Base-by-base conservation (phyloP, 2,888 invertebrate genomes). In the Emmelina monodactyla region DNA sequence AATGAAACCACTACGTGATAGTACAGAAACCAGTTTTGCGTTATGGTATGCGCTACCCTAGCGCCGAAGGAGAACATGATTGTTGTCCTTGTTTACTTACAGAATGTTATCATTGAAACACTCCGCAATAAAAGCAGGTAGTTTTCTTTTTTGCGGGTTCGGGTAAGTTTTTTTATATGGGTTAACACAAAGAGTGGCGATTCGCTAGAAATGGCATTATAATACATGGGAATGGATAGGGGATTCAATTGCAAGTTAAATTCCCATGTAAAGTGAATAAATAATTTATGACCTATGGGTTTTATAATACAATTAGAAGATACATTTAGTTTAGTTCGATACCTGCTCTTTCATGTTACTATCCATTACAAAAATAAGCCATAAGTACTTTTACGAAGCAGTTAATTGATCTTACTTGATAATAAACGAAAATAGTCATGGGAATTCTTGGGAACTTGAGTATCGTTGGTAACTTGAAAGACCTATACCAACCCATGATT, bases 1-100 rank as follows among this genome's bases (percentile, higher is more conserved):
- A 65, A 65, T 71, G 66, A 64, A 72, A 68, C 70, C 61, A 71
- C 68, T 66, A 68, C 63, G 66, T 25, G 25, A 10, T 64, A 63
- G 65, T 70, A 66, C 61, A 55, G 52, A 67, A 79, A 80, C 79
- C 73, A 58, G 80, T 79, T 80, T 65, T 55, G 54, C 62, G 53
- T 48, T 54, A 53, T 58, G 75, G 73, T 69, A 75, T 76, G 75
- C 66, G 33, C 51, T 57, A 55, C 54, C 59, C 56, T 43, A 50
- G 47, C 44, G n/a, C n/a, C n/a, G 39, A 40, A 49, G 48, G 47
- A 50, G 47, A 49, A 46, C 53, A 54, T 45, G n/a, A n/a, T 11
- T 25, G 25, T 25, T 25, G 25, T 25, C 11, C 25, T 25, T 25
- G 25, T 25, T 42, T 49, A 50, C 45, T 50, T 53, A 50, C 40